Base-by-base conservation (phyloP, 2,888 invertebrate genomes). In the Eudasyphora cyanicolor region DNA sequence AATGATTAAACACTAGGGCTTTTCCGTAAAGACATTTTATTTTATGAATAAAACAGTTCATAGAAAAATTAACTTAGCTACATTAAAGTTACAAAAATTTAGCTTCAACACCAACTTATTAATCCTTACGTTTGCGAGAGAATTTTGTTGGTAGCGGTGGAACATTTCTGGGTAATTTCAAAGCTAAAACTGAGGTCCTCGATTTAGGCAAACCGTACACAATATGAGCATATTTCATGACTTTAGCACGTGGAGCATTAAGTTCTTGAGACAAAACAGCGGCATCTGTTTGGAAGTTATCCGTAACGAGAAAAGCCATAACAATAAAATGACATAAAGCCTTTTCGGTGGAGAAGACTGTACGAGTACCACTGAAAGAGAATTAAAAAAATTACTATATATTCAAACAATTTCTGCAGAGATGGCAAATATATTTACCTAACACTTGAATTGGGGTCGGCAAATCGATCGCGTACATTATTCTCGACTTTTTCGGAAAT, bases 401-500 rank as follows among this genome's bases (percentile, higher is more conserved):
- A 45, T 62, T 27, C 5, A 51, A 45, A 8, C 6, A 51, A 51
- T 51, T n/a, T n/a, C n/a, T 35, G 35, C 5, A 35, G 35, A 35
- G 8, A n/a, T n/a, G 17, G n/a, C 14, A 10, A 42, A 75, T 29
- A 32, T n/a, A 70, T 84, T 85, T 71, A 88, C 88, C 76, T 86
- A n/a, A 84, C 71, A 49, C 86, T 88, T n/a, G 85, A 79, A 49
- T 87, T 87, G 21, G 87, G 88, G 85, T 89, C 89, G 0, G 89
- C 84, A 82, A 92, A 92, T 2, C 89, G 88, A n/a, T 84, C 60
- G 0, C 91, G 89, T 21, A 92, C 88, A 82, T 92, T 89, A 38
- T 88, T 90, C 76, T 92, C 92, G 0, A 92, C 88, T 67, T 91
- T 91, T 67, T 92, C 91, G 0, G 92, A 89, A 7, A 92, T 90